phyloP scores from a whole-genome alignment of 2,113 vertebrate species.

The Siniperca knerii region DNA sequence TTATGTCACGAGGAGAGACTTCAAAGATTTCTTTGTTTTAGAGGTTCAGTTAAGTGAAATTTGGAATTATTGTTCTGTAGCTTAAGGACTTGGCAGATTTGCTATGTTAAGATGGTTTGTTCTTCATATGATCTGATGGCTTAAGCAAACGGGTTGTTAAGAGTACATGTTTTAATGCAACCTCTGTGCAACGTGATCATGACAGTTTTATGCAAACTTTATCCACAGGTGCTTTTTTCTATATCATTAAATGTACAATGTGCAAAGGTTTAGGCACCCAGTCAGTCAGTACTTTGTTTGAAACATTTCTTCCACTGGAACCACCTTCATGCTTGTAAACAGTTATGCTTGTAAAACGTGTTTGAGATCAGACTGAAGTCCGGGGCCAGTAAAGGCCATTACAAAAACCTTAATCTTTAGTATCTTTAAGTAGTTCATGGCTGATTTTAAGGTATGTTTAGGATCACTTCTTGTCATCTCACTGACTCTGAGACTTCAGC shows the following conservation, averaged over 20 bases:
- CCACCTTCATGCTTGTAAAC: background rate
- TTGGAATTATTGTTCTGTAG: background rate
- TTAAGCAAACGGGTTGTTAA: background rate
- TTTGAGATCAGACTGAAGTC: background rate
- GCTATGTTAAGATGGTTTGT: background rate
- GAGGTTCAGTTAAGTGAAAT: background rate
- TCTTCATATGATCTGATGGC: background rate
- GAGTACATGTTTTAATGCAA: background rate
- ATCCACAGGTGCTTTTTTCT: background rate
- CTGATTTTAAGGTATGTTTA: conserved; percentile 1
- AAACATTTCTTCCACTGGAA: background rate
- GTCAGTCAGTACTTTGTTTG: background rate
- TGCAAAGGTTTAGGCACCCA: background rate
- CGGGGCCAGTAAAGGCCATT: background rate
- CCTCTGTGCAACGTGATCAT: background rate
- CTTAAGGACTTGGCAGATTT: conserved; percentile 8
- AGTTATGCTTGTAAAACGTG: background rate
- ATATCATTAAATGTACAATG: background rate
- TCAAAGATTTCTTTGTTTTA: conserved; percentile 20
- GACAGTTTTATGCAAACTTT: background rate
- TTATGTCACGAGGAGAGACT: background rate
- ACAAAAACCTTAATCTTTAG: background rate
- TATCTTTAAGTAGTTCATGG: background rate
- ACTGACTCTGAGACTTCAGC: background rate
- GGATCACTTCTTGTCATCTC: background rate